Evolutionary conservation across 2,888 invertebrate genomes (phyloP).

Genomic region (Agelastica alni): DNA sequence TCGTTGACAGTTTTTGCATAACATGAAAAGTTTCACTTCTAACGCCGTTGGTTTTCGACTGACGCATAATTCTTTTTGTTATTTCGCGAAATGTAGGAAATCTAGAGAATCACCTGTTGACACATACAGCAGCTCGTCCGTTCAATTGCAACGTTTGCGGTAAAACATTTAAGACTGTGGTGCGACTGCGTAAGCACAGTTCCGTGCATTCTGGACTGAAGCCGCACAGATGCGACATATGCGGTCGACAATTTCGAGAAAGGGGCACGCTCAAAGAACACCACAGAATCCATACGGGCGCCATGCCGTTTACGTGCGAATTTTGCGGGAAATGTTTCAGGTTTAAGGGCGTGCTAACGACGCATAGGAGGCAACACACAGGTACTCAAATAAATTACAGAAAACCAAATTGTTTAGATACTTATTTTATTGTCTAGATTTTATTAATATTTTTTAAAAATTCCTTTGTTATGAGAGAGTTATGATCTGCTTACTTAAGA

Average conservation of each 20-base stretch:
- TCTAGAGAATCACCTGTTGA: constrained; percentile 62
- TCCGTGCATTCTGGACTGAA: constrained; percentile 64
- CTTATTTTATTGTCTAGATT: too few species aligned
- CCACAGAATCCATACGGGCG: constrained; percentile 76
- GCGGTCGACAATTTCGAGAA: constrained; percentile 67
- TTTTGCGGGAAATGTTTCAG: constrained; percentile 76
- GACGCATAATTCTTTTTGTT: neutral
- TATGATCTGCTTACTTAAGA: too few species aligned
- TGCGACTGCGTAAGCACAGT: constrained; percentile 61
- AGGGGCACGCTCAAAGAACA: constrained; percentile 75
- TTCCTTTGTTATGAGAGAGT: too few species aligned
- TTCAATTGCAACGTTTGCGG: constrained; percentile 59
- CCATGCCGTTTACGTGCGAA: constrained; percentile 77
- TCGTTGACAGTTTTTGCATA: too few species aligned
- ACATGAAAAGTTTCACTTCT: too few species aligned
- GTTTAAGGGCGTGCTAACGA: constrained; percentile 75
- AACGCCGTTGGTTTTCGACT: too few species aligned
- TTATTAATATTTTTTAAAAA: neutral
- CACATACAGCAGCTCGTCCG: constrained; percentile 60
- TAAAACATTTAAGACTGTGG: constrained; percentile 63
- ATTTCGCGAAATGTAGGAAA: constrained; percentile 48
- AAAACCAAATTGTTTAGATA: too few species aligned
- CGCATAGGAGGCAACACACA: constrained; percentile 75
- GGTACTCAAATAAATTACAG: too few species aligned
- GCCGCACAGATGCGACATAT: constrained; percentile 65